These are phyloP conservation scores for Trachelus troglodyta DNA, from an alignment of 2,888 invertebrate species.

Conservation along the genomic window DNA sequence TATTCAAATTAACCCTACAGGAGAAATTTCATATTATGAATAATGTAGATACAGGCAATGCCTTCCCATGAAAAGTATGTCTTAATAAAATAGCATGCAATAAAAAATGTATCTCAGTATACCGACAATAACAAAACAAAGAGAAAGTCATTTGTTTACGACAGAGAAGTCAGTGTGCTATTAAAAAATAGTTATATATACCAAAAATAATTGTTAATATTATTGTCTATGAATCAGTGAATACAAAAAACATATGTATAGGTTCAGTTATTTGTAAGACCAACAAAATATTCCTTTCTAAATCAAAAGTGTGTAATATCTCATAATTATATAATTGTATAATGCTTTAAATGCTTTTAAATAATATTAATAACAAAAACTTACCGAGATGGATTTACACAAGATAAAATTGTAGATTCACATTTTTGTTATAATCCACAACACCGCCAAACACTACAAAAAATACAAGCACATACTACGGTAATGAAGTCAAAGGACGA, in stretches of 20 bases:
- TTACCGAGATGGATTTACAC: not conserved
- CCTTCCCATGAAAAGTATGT: not conserved
- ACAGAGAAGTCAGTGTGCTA: not conserved
- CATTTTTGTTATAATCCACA: not conserved
- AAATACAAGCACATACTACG: not conserved
- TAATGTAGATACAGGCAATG: not conserved
- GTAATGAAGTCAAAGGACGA: not conserved
- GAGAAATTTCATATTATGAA: not conserved
- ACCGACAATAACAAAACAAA: too few species aligned
- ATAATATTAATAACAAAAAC: not conserved
- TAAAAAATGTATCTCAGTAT: not conserved
- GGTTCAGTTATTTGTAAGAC: not conserved
- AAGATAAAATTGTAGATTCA: not conserved
- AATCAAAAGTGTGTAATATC: too few species aligned
- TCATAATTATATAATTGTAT: not conserved
- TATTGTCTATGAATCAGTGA: not conserved
- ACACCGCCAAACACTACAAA: not conserved
- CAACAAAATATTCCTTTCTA: not conserved
- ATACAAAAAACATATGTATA: not conserved
- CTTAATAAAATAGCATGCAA: not conserved
- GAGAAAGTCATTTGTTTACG: too few species aligned
- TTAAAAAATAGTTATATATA: not conserved
- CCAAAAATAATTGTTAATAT: not conserved
- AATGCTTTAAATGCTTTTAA: not conserved
- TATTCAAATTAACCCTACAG: not conserved